Percentiles rank a stretch among this genome's conserved stretches.
phyloP scores from a whole-genome alignment of 2,888 invertebrate species.

The Ganaspis brasiliensis region DNA sequence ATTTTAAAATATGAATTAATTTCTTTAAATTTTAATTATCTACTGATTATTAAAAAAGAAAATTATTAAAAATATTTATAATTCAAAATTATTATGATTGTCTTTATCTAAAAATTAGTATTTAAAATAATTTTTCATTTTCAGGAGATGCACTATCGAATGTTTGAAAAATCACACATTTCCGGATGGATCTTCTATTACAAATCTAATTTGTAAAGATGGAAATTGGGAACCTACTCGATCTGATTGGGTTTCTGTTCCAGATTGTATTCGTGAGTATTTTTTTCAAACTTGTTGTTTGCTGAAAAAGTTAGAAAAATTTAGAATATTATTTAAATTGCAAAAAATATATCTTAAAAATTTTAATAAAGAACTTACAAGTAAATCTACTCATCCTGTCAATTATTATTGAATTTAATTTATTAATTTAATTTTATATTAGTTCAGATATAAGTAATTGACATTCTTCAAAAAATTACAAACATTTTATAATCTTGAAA shows the following conservation, averaged over 20 bases:
- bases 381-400: too few species aligned
- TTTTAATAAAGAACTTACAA: slow-evolving; percentile 41
- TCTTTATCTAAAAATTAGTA: too few species aligned
- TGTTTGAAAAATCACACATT: slow-evolving; percentile 86
- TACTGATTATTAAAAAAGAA: slow-evolving; percentile 1
- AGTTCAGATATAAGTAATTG: too few species aligned
- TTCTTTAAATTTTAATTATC: too few species aligned
- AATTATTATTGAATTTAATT: too few species aligned
- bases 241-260: slow-evolving; percentile 84
- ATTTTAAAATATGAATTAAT: too few species aligned
- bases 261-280: slow-evolving; percentile 87
- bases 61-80: slow-evolving; percentile 7
- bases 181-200: slow-evolving; percentile 86
- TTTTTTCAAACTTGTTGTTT: too few species aligned
- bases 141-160: slow-evolving; percentile 85
- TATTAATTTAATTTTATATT: too few species aligned
- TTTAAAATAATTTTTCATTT: slow-evolving; percentile 56
- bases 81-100: too few species aligned
- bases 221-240: slow-evolving; percentile 88
- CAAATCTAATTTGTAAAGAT: slow-evolving; percentile 86
- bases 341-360: slow-evolving; percentile 3
- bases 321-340: slow-evolving; percentile 7
- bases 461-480: too few species aligned
- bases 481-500: too few species aligned
- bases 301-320: too few species aligned